A percentile compares a stretch with the other conserved stretches of the same genome.
Conservation (phyloP, 2,888 invertebrate species). For the Rhogogaster chlorosoma region DNA sequence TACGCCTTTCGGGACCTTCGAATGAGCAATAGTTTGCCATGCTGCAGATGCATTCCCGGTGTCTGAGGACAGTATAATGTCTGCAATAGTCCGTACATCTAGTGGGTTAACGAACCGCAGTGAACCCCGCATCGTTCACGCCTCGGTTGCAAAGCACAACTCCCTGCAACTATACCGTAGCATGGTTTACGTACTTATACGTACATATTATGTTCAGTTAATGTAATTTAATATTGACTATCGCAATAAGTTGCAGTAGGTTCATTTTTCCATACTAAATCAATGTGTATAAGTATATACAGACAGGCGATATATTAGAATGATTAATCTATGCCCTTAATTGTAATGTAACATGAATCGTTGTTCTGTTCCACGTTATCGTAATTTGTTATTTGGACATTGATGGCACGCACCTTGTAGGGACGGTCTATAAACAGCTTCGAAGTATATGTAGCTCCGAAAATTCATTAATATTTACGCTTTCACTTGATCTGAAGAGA, state of each 20-base stretch:
- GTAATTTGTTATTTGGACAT: slow-evolving; percentile 5
- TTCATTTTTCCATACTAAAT: not conserved
- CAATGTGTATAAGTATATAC: not conserved
- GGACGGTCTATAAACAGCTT: not conserved
- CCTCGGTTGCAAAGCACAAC: not conserved
- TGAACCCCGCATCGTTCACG: slow-evolving; percentile 56
- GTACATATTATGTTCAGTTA: not conserved
- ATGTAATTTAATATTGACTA: slow-evolving; percentile 21
- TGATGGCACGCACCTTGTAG: not conserved
- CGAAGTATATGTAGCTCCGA: not conserved
- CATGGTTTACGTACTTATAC: not conserved
- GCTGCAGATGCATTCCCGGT: slow-evolving; percentile 8
- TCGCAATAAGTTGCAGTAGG: not conserved
- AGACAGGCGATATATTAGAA: not conserved
- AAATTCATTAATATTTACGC: slow-evolving; percentile 28
- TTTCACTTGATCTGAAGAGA: slow-evolving; percentile 38
- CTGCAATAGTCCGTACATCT: slow-evolving; percentile 47
- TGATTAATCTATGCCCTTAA: not conserved
- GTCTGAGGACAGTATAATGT: slow-evolving; percentile 41
- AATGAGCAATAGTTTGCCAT: not conserved
- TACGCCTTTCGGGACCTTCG: not conserved
- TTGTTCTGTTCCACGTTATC: not conserved
- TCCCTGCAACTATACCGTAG: not conserved
- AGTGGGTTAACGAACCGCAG: slow-evolving; percentile 60
- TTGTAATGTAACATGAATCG: slow-evolving; percentile 4